Conservation (phyloP, 2,888 invertebrate genomes). For the Calliphora vomitoria region DNA sequence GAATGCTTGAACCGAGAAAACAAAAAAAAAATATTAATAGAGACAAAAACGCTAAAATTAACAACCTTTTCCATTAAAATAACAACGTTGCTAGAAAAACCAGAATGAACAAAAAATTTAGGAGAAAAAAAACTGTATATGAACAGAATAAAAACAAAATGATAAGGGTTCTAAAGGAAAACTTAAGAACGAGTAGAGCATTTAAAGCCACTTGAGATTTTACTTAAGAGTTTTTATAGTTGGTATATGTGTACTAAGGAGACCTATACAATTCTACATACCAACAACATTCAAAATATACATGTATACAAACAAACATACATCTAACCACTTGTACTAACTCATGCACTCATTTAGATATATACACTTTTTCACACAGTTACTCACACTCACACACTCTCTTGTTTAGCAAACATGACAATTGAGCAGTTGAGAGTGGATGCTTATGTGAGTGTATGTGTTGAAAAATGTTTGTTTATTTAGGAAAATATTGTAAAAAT, state of each 20-base stretch:
- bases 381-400: constrained; percentile 3
- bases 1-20: constrained; percentile 19
- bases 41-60: constrained; percentile 56
- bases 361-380: not conserved
- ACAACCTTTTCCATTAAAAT: constrained; percentile 47
- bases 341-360: not conserved
- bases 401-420: constrained; percentile 46
- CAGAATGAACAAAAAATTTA: not conserved
- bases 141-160: constrained; percentile 11
- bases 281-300: not conserved
- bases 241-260: constrained; percentile 9
- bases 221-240: constrained; percentile 43
- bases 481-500: constrained; percentile 50
- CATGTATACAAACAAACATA: not conserved
- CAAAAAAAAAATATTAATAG: constrained; percentile 30
- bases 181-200: constrained; percentile 53
- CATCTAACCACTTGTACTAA: not conserved
- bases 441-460: constrained; percentile 1
- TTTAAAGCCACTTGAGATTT: constrained; percentile 59
- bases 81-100: constrained; percentile 17
- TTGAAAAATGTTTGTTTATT: constrained; percentile 47
- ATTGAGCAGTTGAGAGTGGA: constrained; percentile 37
- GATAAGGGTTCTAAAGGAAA: constrained; percentile 55
- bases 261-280: not conserved
- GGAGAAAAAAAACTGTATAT: constrained; percentile 1